Evolutionary conservation across 2,797 vertebrate genomes (phyloP).

Genomic region (Clarias platycephalus): DNA sequence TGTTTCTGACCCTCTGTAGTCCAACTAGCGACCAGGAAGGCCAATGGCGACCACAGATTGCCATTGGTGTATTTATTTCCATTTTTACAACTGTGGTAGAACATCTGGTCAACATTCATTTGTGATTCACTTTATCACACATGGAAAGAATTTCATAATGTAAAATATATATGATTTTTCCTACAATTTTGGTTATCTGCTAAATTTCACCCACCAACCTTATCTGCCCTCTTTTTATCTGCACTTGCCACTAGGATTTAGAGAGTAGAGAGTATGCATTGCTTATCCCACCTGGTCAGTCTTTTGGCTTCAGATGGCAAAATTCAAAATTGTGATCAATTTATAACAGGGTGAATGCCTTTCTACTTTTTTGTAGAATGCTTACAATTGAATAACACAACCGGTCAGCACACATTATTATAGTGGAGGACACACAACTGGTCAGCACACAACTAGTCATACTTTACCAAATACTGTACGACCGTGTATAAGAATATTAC

Average conservation of each 20-base stretch:
- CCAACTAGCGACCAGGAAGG: no score
- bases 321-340: neutral
- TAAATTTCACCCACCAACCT: neutral
- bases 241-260: neutral
- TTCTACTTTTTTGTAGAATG: neutral
- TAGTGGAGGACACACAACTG: neutral
- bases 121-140: neutral
- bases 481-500: neutral
- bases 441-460: neutral
- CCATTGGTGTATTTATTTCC: no score
- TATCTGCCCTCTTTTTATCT: neutral
- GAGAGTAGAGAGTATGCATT: neutral
- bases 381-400: neutral
- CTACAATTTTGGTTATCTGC: neutral
- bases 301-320: neutral
- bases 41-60: no score
- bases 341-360: neutral
- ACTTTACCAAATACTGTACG: constrained; percentile 14
- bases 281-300: neutral
- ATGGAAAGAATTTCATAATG: neutral
- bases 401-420: neutral
- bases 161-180: neutral
- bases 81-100: no score
- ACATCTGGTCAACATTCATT: no score
- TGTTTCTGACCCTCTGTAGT: neutral